Evolutionary conservation across 2,113 vertebrate genomes (phyloP).

Genomic region (Anhinga anhinga): DNA sequence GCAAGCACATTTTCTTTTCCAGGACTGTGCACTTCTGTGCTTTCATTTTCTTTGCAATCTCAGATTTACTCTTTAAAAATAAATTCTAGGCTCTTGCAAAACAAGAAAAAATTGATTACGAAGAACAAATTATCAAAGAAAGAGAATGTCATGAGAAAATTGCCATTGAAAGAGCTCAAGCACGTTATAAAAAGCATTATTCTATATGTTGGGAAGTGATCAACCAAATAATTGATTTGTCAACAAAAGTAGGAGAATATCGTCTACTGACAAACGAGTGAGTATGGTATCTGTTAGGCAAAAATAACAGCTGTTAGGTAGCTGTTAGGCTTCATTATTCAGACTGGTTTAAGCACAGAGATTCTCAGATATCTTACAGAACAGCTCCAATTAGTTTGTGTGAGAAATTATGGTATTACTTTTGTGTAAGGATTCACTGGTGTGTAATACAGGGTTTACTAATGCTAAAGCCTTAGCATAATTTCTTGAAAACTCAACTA

Average conservation of each 20-base stretch:
- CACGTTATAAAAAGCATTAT: constrained; percentile 80
- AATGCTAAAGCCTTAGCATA: background rate
- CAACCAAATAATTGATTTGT: constrained; percentile 86
- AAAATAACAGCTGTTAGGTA: background rate
- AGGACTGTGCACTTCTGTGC: background rate
- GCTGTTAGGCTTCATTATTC: background rate
- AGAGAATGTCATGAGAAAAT: constrained; percentile 75
- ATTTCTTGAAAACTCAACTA: background rate
- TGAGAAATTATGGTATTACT: background rate
- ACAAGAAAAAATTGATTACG: constrained; percentile 78
- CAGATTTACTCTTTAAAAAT: background rate
- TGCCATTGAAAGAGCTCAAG: constrained; percentile 77
- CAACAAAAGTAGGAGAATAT: constrained; percentile 86
- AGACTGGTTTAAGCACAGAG: background rate
- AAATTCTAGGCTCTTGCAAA: constrained; percentile 79
- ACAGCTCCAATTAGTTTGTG: background rate
- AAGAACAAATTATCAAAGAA: constrained; percentile 79
- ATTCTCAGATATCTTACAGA: background rate
- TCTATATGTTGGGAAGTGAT: constrained; percentile 79
- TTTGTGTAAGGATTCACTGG: background rate
- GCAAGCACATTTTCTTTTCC: background rate
- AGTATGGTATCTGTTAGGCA: constrained; percentile 25
- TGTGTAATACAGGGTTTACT: background rate
- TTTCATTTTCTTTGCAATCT: background rate
- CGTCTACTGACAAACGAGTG: constrained; percentile 84